phyloP scores from a whole-genome alignment of 2,797 vertebrate genomes.

The Acrossocheilus wenchowensis region DNA sequence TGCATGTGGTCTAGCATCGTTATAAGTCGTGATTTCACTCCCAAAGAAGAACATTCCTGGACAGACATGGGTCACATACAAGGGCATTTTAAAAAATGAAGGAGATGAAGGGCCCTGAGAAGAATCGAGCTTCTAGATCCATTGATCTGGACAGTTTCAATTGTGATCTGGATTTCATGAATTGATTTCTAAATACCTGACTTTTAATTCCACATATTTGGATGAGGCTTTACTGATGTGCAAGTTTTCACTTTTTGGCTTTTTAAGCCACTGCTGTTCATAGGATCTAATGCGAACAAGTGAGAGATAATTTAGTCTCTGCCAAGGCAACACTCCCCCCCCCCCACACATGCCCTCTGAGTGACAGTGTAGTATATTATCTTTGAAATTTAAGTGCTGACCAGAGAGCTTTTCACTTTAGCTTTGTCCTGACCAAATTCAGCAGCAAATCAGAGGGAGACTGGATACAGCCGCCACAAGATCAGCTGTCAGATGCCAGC shows the following conservation, averaged over 20 bases:
- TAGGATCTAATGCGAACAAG: neutral
- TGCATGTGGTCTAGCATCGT: neutral
- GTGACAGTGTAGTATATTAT: slow-evolving; percentile 5
- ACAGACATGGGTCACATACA: neutral
- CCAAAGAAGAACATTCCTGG: neutral
- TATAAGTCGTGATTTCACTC: neutral
- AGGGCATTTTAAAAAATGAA: neutral
- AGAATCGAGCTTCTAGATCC: neutral
- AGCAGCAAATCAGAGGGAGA: slow-evolving; percentile 1
- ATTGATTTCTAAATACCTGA: neutral
- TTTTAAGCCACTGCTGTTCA: neutral
- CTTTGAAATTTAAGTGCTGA: slow-evolving; percentile 7
- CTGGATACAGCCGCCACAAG: neutral
- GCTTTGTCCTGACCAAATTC: neutral
- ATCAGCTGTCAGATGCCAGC: slow-evolving; percentile 8
- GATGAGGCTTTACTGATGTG: neutral
- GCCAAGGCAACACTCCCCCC: neutral
- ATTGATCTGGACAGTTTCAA: neutral
- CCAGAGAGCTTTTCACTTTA: slow-evolving; percentile 8
- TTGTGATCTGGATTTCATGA: neutral
- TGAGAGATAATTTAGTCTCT: neutral
- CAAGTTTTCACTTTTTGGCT: neutral
- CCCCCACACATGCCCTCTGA: neutral
- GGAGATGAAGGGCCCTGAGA: neutral
- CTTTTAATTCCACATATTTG: neutral